Percentiles rank a stretch among this genome's conserved stretches.
These are phyloP conservation scores for Mactra quadrangularis DNA, from an alignment of 1,140 invertebrate species.

Conservation along the genomic window DNA sequence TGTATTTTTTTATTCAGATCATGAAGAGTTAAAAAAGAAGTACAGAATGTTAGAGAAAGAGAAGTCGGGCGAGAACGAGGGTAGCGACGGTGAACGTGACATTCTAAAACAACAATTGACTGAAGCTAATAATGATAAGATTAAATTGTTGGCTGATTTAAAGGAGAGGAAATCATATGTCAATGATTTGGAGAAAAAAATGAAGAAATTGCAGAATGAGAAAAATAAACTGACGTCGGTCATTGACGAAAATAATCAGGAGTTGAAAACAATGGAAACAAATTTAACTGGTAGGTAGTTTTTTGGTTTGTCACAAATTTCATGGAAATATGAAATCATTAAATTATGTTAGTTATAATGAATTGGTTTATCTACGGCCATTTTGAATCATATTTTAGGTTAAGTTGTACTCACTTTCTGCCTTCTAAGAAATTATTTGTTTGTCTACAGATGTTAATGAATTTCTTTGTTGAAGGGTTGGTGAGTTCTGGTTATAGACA, in stretches of 20 bases:
- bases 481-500: too few species aligned
- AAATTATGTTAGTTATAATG: too few species aligned
- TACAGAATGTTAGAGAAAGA: constrained; percentile 14
- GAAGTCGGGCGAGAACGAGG: neutral
- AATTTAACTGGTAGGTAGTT: constrained; percentile 47
- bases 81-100: neutral
- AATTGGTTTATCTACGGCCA: too few species aligned
- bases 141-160: neutral
- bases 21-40: constrained; percentile 2
- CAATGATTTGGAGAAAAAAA: constrained; percentile 2
- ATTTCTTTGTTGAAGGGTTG: too few species aligned
- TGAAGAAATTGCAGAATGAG: constrained; percentile 16
- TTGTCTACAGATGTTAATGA: too few species aligned
- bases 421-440: too few species aligned
- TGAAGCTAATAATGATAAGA: neutral
- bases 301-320: too few species aligned
- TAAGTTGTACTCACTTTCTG: too few species aligned
- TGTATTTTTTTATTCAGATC: too few species aligned
- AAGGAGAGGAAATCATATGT: constrained; percentile 5
- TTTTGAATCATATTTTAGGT: too few species aligned
- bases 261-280: constrained; percentile 49
- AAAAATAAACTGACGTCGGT: constrained; percentile 20
- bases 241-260: constrained; percentile 36
- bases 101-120: neutral
- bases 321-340: too few species aligned